These are phyloP conservation scores for Cenopis cana DNA, from an alignment of 2,888 invertebrate genomes.

Conservation along the genomic window DNA sequence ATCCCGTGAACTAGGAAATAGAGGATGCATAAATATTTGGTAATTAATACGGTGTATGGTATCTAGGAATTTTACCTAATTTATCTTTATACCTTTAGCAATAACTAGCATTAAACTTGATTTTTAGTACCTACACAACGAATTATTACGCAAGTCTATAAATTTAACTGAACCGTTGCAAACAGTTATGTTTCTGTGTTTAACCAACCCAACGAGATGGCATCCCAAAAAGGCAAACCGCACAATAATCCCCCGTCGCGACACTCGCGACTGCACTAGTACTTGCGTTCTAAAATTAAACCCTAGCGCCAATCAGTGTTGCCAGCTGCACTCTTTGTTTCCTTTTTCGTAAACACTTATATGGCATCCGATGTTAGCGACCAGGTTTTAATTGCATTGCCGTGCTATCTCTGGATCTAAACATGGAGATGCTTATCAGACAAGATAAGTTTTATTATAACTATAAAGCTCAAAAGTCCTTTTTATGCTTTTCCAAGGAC, in stretches of 20 bases:
- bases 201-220: slow-evolving; percentile 41
- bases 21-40: too few species aligned
- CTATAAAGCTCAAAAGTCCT: not conserved
- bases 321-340: slow-evolving; percentile 48
- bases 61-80: too few species aligned
- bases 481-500: not conserved
- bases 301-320: slow-evolving; percentile 60
- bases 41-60: too few species aligned
- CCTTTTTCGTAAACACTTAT: slow-evolving; percentile 50
- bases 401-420: not conserved
- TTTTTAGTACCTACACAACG: too few species aligned
- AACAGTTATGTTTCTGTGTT: slow-evolving; percentile 2
- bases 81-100: too few species aligned
- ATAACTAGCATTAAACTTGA: too few species aligned
- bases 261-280: slow-evolving; percentile 51
- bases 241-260: slow-evolving; percentile 52
- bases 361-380: slow-evolving; percentile 50
- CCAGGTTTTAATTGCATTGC: slow-evolving; percentile 34
- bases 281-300: slow-evolving; percentile 60
- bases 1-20: too few species aligned
- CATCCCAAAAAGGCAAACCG: slow-evolving; percentile 58
- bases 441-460: not conserved
- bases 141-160: not conserved
- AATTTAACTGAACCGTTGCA: too few species aligned
- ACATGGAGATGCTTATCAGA: not conserved